Conservation (phyloP, 2,797 vertebrate species). For the Scolopax rusticola region DNA sequence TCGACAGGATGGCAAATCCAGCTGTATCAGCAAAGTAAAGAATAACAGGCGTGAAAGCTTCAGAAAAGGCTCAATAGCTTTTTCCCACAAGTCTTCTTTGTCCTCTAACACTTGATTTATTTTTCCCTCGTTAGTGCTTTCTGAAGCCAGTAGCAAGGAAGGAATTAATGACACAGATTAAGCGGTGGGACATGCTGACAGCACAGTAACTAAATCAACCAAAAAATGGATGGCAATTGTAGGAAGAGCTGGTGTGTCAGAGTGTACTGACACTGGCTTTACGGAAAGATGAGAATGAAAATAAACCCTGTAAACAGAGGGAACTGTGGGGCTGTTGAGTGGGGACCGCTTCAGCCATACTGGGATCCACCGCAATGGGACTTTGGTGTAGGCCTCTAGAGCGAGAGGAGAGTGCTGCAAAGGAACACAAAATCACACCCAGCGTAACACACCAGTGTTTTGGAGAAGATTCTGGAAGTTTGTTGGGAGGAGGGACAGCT, state of each 20-base stretch:
- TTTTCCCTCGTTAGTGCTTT: conserved; percentile 64
- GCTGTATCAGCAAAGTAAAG: conserved; percentile 69
- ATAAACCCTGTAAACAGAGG: background rate
- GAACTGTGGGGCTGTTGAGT: background rate
- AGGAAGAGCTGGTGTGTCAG: background rate
- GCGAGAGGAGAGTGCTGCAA: background rate
- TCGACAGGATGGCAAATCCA: conserved; percentile 64
- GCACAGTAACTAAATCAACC: conserved; percentile 55
- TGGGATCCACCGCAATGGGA: rapidly evolving
- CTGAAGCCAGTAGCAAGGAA: conserved; percentile 68
- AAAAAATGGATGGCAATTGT: background rate
- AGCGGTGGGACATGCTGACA: conserved; percentile 45
- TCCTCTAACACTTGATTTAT: conserved; percentile 65
- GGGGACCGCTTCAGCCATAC: rapidly evolving
- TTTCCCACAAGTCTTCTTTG: conserved; percentile 70
- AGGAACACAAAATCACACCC: background rate
- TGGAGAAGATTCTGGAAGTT: background rate
- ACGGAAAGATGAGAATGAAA: background rate
- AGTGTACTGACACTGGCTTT: background rate
- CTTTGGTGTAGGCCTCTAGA: background rate
- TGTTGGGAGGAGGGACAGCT: background rate
- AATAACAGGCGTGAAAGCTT: conserved; percentile 67
- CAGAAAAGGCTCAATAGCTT: conserved; percentile 55
- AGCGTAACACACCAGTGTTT: rapidly evolving
- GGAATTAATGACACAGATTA: conserved; percentile 52